phyloP scores from a whole-genome alignment of 2,888 invertebrate genomes.

The Cyaniris semiargus region DNA sequence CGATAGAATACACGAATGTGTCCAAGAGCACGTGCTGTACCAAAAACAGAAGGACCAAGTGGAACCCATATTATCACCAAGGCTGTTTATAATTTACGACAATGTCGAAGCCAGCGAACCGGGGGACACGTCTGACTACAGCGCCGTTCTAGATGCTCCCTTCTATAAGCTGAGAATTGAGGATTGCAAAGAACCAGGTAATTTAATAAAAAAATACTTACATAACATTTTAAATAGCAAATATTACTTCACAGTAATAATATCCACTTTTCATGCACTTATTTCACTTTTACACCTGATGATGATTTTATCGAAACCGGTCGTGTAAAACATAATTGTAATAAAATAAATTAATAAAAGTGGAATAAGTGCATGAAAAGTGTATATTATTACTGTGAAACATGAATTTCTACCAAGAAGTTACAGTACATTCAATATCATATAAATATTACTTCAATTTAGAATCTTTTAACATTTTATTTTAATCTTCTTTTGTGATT shows the following conservation, averaged over 20 bases:
- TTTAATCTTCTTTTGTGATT: too few relatives aligned
- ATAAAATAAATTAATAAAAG: too few relatives aligned
- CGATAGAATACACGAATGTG: conserved; percentile 85
- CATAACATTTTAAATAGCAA: background rate
- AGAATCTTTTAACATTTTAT: background rate
- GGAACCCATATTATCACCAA: conserved; percentile 82
- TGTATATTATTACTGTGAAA: too few relatives aligned
- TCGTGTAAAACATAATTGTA: too few relatives aligned
- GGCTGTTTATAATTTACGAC: conserved; percentile 86
- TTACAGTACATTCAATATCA: too few relatives aligned
- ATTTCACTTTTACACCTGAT: too few relatives aligned
- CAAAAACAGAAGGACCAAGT: conserved; percentile 54
- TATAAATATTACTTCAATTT: too few relatives aligned
- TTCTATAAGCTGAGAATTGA: conserved; percentile 83
- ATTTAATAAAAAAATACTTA: conserved; percentile 12
- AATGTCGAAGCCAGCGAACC: conserved; percentile 86
- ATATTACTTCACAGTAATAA: too few relatives aligned
- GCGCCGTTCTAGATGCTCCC: conserved; percentile 80
- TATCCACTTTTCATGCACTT: too few relatives aligned
- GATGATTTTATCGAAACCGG: too few relatives aligned
- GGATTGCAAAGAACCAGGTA: conserved; percentile 73
- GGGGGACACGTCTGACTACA: conserved; percentile 81
- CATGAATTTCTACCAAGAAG: too few relatives aligned
- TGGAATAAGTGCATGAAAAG: too few relatives aligned
- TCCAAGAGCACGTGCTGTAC: conserved; percentile 82